Evolutionary conservation across 2,888 invertebrate genomes (phyloP).

Genomic region (Acleris emargana): DNA sequence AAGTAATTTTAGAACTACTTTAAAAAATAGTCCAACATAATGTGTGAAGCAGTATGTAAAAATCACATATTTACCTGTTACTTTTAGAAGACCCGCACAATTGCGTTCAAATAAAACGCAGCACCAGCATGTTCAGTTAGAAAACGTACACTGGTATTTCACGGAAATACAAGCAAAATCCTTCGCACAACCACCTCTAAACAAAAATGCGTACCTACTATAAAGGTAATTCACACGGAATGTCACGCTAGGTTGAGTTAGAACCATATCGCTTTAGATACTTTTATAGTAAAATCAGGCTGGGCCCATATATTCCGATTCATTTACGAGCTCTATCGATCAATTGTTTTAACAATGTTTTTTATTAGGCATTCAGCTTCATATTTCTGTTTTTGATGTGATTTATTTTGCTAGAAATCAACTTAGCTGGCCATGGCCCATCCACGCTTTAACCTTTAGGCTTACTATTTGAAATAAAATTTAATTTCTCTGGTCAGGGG

Average conservation of each 20-base stretch:
- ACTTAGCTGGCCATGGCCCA: no score
- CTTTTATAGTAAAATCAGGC: background rate
- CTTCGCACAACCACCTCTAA: slow-evolving; percentile 19
- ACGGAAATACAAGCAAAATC: slow-evolving; percentile 28
- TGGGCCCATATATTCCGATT: background rate
- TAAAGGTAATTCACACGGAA: slow-evolving; percentile 29
- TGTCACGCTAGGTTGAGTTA: slow-evolving; percentile 38
- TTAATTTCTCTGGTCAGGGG: no score
- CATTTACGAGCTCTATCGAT: no score
- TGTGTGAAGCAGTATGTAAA: background rate
- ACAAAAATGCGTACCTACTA: slow-evolving; percentile 20
- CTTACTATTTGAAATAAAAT: no score
- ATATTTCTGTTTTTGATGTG: no score
- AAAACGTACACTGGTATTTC: slow-evolving; percentile 20
- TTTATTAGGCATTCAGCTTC: no score
- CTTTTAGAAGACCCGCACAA: background rate
- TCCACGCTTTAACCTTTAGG: no score
- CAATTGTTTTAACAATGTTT: no score
- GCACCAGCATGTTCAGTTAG: background rate
- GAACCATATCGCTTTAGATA: slow-evolving; percentile 44
- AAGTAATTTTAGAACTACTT: slow-evolving; percentile 6
- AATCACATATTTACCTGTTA: slow-evolving; percentile 17
- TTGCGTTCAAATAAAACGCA: background rate
- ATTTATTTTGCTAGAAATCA: no score
- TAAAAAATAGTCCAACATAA: slow-evolving; percentile 9